Percentiles rank a stretch among this genome's conserved stretches.
These are phyloP conservation scores for Dicyrtomina minuta DNA, from an alignment of 2,888 invertebrate species.

Conservation along the genomic window DNA sequence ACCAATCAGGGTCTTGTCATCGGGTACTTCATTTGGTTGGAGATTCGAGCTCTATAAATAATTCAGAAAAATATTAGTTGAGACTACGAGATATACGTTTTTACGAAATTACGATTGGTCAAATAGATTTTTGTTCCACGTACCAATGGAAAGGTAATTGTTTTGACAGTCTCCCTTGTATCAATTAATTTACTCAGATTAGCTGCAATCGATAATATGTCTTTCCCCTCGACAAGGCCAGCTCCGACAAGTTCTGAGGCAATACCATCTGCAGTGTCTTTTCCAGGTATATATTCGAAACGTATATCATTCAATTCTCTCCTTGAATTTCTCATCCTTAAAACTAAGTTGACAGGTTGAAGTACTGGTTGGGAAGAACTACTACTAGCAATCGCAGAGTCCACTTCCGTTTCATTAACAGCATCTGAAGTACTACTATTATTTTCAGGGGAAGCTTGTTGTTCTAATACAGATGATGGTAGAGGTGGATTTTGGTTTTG, in stretches of 20 bases:
- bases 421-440: not conserved
- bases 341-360: conserved; percentile 73
- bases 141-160: conserved; percentile 84
- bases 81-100: no score
- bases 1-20: conserved; percentile 92
- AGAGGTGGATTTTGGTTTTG: not conserved
- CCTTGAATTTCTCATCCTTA: conserved; percentile 85
- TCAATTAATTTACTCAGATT: conserved; percentile 90
- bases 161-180: conserved; percentile 60
- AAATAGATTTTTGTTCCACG: conserved; percentile 53
- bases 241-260: conserved; percentile 92
- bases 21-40: conserved; percentile 76
- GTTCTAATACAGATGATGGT: conserved; percentile 10
- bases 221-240: conserved; percentile 87
- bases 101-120: not conserved
- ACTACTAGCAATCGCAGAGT: conserved; percentile 12
- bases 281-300: conserved; percentile 90
- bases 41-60: conserved; percentile 66
- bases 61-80: not conserved
- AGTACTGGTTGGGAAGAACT: conserved; percentile 25
- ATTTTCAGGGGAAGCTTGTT: conserved; percentile 21
- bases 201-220: conserved; percentile 86
- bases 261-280: conserved; percentile 88
- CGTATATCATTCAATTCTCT: conserved; percentile 95
- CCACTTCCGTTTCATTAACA: conserved; percentile 39